Evolutionary conservation across 2,888 invertebrate species (phyloP).

Genomic region (Branchipolynoe longqiensis): DNA sequence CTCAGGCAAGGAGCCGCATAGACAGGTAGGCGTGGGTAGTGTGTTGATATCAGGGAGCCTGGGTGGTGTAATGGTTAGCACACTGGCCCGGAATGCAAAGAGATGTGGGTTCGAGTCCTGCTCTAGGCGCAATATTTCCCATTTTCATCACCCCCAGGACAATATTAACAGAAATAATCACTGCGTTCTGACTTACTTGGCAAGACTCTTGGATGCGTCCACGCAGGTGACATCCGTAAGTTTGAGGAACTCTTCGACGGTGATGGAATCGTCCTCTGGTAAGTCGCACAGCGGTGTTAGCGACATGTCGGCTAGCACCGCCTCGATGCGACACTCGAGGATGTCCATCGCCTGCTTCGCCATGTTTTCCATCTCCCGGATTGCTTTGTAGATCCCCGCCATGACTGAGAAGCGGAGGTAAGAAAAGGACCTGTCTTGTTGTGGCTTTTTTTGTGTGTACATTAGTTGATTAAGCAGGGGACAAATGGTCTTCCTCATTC

Average conservation of each 20-base stretch:
- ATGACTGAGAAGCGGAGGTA: slow-evolving; percentile 71
- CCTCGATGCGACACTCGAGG: slow-evolving; percentile 93
- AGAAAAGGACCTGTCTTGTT: neutral
- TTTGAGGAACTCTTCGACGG: slow-evolving; percentile 91
- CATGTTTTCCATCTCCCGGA: slow-evolving; percentile 78
- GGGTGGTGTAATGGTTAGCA: too few species aligned
- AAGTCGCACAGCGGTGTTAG: slow-evolving; percentile 90
- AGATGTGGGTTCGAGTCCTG: too few species aligned
- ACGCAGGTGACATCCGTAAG: slow-evolving; percentile 87
- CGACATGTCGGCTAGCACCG: slow-evolving; percentile 93
- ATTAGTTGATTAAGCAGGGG: too few species aligned
- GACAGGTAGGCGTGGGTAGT: too few species aligned
- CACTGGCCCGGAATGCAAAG: too few species aligned
- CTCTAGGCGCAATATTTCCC: too few species aligned
- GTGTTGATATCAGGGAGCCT: too few species aligned
- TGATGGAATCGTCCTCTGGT: slow-evolving; percentile 92
- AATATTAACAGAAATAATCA: too few species aligned
- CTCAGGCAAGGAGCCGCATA: too few species aligned
- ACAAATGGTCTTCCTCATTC: too few species aligned
- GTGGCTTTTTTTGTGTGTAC: neutral
- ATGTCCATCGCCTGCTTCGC: slow-evolving; percentile 90
- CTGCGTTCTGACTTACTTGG: slow-evolving; percentile 82
- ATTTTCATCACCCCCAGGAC: too few species aligned
- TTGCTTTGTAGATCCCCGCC: slow-evolving; percentile 74
- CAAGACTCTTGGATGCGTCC: slow-evolving; percentile 80